A percentile compares a stretch with the other conserved stretches of the same genome.
These are phyloP conservation scores for Callionymus lyra DNA, from an alignment of 2,113 vertebrate genomes.

Conservation along the genomic window DNA sequence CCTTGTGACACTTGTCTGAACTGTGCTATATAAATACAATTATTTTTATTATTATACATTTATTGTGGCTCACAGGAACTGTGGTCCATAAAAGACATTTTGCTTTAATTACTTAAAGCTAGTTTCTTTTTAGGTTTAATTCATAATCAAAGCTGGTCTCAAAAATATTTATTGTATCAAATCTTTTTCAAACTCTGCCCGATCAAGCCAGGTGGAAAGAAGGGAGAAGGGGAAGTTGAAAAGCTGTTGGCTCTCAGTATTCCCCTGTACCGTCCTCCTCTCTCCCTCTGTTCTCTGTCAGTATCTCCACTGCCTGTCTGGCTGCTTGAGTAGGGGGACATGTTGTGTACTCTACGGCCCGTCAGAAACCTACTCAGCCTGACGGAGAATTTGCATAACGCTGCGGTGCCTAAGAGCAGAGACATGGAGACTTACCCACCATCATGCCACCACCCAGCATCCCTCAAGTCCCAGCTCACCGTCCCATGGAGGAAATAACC, in stretches of 20 bases:
- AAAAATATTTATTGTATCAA: constrained; percentile 14
- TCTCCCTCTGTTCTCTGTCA: constrained; percentile 55
- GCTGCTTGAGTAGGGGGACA: constrained; percentile 64
- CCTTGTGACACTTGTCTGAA: too few relatives aligned
- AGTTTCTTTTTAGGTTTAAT: too few relatives aligned
- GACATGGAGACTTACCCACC: constrained; percentile 34
- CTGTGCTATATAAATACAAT: too few relatives aligned
- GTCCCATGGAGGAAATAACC: constrained; percentile 46
- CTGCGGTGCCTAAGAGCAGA: constrained; percentile 62
- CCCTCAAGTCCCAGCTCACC: constrained; percentile 43
- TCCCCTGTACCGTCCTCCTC: constrained; percentile 28
- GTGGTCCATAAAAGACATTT: too few relatives aligned
- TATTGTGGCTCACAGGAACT: too few relatives aligned
- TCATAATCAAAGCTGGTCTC: background rate
- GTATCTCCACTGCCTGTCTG: constrained; percentile 56
- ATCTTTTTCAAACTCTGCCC: constrained; percentile 27
- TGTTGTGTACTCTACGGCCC: constrained; percentile 73
- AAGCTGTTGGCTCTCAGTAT: constrained; percentile 29
- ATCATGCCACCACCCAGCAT: constrained; percentile 38
- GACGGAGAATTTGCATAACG: constrained; percentile 75
- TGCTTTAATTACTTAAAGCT: too few relatives aligned
- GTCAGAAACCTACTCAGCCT: constrained; percentile 74
- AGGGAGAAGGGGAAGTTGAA: constrained; percentile 4
- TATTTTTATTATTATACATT: too few relatives aligned
- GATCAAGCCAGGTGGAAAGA: constrained; percentile 27